phyloP scores from a whole-genome alignment of 2,888 invertebrate species.

The Cyaniris semiargus region DNA sequence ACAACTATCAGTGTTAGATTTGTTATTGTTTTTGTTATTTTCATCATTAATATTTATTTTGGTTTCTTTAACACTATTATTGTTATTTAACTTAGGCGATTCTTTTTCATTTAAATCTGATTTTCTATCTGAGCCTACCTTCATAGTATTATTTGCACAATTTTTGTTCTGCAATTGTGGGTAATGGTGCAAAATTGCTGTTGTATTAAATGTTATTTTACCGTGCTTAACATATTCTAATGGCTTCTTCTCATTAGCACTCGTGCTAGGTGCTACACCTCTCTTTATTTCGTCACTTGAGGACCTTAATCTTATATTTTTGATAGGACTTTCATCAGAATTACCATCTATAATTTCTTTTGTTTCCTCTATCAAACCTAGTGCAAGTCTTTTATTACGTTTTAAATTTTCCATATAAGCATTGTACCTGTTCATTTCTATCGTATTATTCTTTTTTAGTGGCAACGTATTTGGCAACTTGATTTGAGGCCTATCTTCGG shows the following conservation, averaged over 20 bases:
- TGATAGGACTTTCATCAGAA: conserved; percentile 47
- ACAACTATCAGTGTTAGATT: conserved; percentile 49
- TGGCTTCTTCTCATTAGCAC: conserved; percentile 55
- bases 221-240: conserved; percentile 69
- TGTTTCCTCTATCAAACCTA: conserved; percentile 68
- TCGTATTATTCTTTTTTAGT: conserved; percentile 69
- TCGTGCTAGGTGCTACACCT: conserved; percentile 60
- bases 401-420: conserved; percentile 70
- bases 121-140: conserved; percentile 53
- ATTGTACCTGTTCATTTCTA: conserved; percentile 73
- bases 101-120: conserved; percentile 57
- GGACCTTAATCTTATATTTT: conserved; percentile 50
- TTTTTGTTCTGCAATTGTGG: conserved; percentile 63
- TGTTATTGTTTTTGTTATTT: conserved; percentile 66
- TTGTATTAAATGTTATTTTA: conserved; percentile 73
- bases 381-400: conserved; percentile 64
- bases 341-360: conserved; percentile 61
- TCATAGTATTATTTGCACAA: conserved; percentile 39
- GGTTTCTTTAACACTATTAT: conserved; percentile 56
- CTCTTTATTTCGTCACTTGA: conserved; percentile 54
- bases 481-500: conserved; percentile 63
- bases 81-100: conserved; percentile 55
- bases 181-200: conserved; percentile 73
- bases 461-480: conserved; percentile 72
- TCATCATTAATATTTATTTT: conserved; percentile 45